These are phyloP conservation scores for Crepidodera aurea DNA, from an alignment of 2,888 invertebrate species.

Conservation along the genomic window DNA sequence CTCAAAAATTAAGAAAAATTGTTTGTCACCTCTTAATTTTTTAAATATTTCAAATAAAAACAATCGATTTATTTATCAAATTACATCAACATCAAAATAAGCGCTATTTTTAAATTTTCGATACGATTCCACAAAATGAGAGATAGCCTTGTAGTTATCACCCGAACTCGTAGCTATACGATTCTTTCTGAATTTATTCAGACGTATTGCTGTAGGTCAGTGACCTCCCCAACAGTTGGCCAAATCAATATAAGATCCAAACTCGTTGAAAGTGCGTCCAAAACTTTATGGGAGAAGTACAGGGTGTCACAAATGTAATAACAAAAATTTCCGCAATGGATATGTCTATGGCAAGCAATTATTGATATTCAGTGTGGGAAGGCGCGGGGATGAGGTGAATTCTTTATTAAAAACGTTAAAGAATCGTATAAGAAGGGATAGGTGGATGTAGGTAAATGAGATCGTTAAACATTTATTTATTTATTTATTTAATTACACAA, in stretches of 20 bases:
- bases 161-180: slow-evolving; percentile 44
- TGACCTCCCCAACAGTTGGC: slow-evolving; percentile 51
- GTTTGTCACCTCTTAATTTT: too few relatives aligned
- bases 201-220: slow-evolving; percentile 55
- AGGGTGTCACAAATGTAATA: slow-evolving; percentile 4
- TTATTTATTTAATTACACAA: too few relatives aligned
- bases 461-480: too few relatives aligned
- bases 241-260: slow-evolving; percentile 51
- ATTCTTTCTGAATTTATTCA: slow-evolving; percentile 55
- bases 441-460: too few relatives aligned
- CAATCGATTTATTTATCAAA: too few relatives aligned
- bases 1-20: too few relatives aligned
- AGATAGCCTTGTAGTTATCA: slow-evolving; percentile 28
- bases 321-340: slow-evolving; percentile 17
- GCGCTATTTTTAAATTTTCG: not conserved
- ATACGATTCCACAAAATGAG: not conserved
- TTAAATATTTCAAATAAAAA: too few relatives aligned
- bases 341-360: slow-evolving; percentile 16
- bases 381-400: not conserved
- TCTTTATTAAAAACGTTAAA: too few relatives aligned
- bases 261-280: slow-evolving; percentile 29
- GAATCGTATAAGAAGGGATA: too few relatives aligned
- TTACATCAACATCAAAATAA: too few relatives aligned
- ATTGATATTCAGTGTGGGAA: not conserved
- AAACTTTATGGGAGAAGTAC: slow-evolving; percentile 29